Base-by-base conservation (phyloP, 64 coral and sea anemone genomes). In the Dendronephthya gigantea region DNA sequence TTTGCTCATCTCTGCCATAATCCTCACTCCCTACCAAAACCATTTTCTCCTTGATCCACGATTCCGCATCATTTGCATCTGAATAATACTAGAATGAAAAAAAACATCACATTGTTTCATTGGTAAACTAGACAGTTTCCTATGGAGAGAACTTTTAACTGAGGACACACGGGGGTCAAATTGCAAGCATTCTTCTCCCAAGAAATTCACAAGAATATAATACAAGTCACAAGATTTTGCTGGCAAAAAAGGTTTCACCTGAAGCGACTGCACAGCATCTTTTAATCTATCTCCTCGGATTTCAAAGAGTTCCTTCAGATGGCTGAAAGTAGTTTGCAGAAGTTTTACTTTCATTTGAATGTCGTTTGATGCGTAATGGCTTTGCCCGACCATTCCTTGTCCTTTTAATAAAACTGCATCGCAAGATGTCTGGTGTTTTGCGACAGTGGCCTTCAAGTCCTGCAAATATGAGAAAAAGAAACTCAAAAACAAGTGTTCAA, bases 41-140 rank as follows among this genome's bases (percentile, higher is more conserved):
- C 88, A 97, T 89, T 23, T 91, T 97, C 56, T 97, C 94, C 82
- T 86, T 93, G 91, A 97, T 93, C 94, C 94, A 97, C 4, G 94
- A 97, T 34, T 97, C 94, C 11, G 91, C 94, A 68, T 97, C 94
- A 84, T 97, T 97, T 25, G 94, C 86, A 85, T 97, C 94, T 68
- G 94, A 97, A 66, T 97, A 97, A 82, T 97, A 97, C 94, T 97
- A 65, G 50, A 76, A 56, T 30, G 59, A 30, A 83, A 83, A 85
- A n/a, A 48, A 74, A 25, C 41, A 30, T 49, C 29, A 48, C 17
- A 49, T 7, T 37, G 81, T 39, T 11, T 27, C 9, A 75, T 33
- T 28, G 69, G 35, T 7, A 75, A 33, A 75, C n/a, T 33, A 75
- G 69, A 75, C 25, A 75, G 69, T 28, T 8, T 8, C 9, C n/a